Conservation (phyloP, 2,888 invertebrate species). For the Eubasilissa splendida region DNA sequence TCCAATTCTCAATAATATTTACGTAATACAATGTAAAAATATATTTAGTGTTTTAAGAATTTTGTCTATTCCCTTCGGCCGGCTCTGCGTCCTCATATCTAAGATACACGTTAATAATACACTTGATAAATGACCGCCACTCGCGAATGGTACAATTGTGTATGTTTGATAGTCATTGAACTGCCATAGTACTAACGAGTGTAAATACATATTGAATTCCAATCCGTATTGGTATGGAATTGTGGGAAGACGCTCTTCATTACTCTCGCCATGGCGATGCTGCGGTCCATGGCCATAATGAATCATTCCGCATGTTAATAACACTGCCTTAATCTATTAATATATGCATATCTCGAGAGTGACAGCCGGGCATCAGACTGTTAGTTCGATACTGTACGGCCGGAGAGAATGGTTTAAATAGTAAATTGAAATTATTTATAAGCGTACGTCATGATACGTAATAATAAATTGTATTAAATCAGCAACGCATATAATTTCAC, state of each 20-base stretch:
- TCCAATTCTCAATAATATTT: too few species aligned
- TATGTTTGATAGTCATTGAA: constrained; percentile 14
- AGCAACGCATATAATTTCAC: too few species aligned
- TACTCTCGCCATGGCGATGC: constrained; percentile 1
- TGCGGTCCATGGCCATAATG: constrained; percentile 3
- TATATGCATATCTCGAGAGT: constrained; percentile 15
- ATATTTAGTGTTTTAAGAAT: too few species aligned
- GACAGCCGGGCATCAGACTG: too few species aligned
- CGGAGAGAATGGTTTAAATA: too few species aligned
- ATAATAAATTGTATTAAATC: too few species aligned
- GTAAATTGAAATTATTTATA: too few species aligned
- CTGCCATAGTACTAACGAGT: constrained; percentile 32
- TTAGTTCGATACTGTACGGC: too few species aligned
- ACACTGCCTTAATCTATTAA: constrained; percentile 40
- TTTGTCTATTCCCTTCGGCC: not conserved
- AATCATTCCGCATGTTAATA: constrained; percentile 39
- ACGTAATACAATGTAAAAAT: too few species aligned
- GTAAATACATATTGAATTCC: constrained; percentile 48
- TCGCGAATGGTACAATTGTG: constrained; percentile 50
- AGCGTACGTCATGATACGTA: too few species aligned
- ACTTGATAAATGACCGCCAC: constrained; percentile 52
- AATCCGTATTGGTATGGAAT: constrained; percentile 37
- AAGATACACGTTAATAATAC: constrained; percentile 48
- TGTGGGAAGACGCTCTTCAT: constrained; percentile 39
- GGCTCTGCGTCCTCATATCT: constrained; percentile 18